Evolutionary conservation across 1,140 invertebrate genomes (phyloP).

Genomic region (Musca vetustissima): DNA sequence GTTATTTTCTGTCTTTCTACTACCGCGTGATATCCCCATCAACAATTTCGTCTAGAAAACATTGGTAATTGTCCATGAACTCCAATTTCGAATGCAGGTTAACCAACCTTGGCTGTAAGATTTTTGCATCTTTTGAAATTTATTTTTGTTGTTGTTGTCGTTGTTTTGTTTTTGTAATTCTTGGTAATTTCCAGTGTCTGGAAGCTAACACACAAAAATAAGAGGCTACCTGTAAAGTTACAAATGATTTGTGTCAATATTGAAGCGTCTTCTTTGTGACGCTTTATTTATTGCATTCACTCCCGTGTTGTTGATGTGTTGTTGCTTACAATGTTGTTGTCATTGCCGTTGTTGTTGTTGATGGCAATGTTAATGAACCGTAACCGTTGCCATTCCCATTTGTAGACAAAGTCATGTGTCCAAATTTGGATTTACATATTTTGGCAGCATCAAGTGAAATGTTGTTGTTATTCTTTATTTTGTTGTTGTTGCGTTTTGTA

Average conservation of each 20-base stretch:
- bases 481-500: too few species aligned
- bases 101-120: too few species aligned
- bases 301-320: too few species aligned
- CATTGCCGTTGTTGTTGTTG: background rate
- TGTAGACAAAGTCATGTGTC: background rate
- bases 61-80: too few species aligned
- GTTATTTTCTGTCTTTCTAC: too few species aligned
- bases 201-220: background rate
- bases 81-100: too few species aligned
- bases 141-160: background rate
- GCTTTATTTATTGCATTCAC: slow-evolving; percentile 2
- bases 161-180: slow-evolving; percentile 12
- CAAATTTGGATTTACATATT: background rate
- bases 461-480: background rate
- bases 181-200: background rate
- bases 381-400: background rate
- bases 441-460: too few species aligned
- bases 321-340: too few species aligned
- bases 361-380: slow-evolving; percentile 16
- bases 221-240: background rate
- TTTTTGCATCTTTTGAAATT: background rate
- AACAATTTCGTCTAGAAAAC: too few species aligned
- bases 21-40: too few species aligned
- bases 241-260: slow-evolving; percentile 18
- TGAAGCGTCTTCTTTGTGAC: background rate